These are phyloP conservation scores for Anthopleura xanthogrammica DNA, from an alignment of 92 coral and sea anemone species.

Conservation along the genomic window DNA sequence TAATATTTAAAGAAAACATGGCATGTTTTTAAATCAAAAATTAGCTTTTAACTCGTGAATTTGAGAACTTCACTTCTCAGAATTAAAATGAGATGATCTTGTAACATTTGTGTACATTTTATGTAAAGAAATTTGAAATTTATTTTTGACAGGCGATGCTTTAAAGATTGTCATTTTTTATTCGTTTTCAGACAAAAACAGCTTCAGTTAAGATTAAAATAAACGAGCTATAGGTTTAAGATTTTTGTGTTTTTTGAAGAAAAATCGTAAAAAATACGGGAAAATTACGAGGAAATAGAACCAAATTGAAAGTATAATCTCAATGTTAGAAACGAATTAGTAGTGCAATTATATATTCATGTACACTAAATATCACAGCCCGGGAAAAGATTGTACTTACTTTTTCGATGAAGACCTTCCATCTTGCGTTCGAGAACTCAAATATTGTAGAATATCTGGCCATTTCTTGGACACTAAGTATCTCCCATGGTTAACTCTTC, in stretches of 20 bases:
- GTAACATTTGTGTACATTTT: not conserved
- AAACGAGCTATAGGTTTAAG: not conserved
- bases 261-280: not conserved
- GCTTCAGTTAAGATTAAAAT: not conserved
- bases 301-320: not conserved
- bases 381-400: constrained; percentile 13
- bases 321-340: not conserved
- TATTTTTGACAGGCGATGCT: not conserved
- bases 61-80: not conserved
- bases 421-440: constrained; percentile 35
- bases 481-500: not conserved
- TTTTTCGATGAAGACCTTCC: constrained; percentile 48
- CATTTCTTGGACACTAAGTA: not conserved
- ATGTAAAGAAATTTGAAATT: not conserved
- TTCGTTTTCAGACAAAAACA: not conserved
- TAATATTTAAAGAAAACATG: not conserved
- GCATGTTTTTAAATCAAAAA: not conserved
- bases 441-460: constrained; percentile 44
- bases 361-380: not conserved
- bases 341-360: not conserved
- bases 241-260: not conserved
- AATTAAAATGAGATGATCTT: not conserved
- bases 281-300: not conserved
- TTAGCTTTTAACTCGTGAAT: not conserved
- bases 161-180: not conserved